These are phyloP conservation scores for Uropsilus gracilis DNA, from an alignment of 2,113 vertebrate genomes.

Conservation along the genomic window DNA sequence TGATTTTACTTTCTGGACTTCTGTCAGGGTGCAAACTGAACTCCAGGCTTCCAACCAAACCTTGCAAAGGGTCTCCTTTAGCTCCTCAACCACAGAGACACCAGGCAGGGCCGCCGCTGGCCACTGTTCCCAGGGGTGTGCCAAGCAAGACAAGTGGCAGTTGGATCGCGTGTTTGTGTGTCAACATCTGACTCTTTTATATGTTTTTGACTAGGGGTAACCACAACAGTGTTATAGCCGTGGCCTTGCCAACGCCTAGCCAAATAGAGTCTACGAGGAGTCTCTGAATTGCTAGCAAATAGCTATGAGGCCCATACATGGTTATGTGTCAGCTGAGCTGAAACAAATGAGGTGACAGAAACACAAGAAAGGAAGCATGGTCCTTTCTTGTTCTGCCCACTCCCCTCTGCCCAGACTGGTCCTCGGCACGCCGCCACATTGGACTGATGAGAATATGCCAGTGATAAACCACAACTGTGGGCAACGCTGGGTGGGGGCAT, in stretches of 20 bases:
- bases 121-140: not conserved
- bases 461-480: conserved; percentile 79
- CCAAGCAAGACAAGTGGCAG: conserved; percentile 44
- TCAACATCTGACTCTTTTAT: not conserved
- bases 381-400: conserved; percentile 8
- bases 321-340: conserved; percentile 29
- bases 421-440: conserved; percentile 36
- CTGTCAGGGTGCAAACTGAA: not conserved
- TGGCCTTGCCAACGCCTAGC: conserved; percentile 28
- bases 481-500: conserved; percentile 83
- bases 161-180: not conserved
- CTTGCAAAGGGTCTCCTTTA: conserved; percentile 6
- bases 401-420: conserved; percentile 53
- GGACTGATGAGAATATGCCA: conserved; percentile 74
- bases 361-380: conserved; percentile 45
- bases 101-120: conserved; percentile 16
- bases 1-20: conserved; percentile 47
- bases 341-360: conserved; percentile 72
- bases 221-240: not conserved
- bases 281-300: conserved; percentile 69
- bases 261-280: not conserved
- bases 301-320: not conserved
- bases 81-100: not conserved
- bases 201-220: conserved; percentile 47
- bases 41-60: not conserved